These are phyloP conservation scores for Scaptomyza reducta DNA, from an alignment of 2,888 invertebrate species.

Conservation along the genomic window DNA sequence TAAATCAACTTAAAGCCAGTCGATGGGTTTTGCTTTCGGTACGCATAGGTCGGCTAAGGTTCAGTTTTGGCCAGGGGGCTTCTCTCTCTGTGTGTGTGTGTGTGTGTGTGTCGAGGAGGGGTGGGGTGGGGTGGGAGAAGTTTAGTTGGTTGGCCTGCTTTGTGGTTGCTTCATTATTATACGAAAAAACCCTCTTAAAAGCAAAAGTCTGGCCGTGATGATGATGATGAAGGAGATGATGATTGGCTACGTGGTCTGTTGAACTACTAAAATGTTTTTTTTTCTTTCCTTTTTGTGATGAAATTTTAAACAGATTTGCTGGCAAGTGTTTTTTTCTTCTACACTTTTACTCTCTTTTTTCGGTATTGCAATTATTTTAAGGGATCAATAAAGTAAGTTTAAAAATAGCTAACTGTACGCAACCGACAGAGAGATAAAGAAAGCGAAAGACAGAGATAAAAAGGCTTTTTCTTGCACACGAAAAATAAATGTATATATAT, in stretches of 20 bases:
- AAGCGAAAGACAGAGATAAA: constrained; percentile 9
- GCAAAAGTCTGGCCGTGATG: constrained; percentile 46
- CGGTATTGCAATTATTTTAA: constrained; percentile 66
- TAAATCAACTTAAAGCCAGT: constrained; percentile 70
- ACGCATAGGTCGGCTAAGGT: constrained; percentile 10
- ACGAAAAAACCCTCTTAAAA: constrained; percentile 38
- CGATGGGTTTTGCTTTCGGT: constrained; percentile 32
- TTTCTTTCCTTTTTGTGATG: constrained; percentile 34
- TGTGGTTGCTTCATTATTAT: constrained; percentile 71
- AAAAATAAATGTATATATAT: too few species aligned
- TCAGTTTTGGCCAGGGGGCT: constrained; percentile 23
- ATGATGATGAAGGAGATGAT: constrained; percentile 14
- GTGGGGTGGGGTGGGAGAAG: constrained; percentile 33
- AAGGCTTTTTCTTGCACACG: constrained; percentile 20
- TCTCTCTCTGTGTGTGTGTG: too few species aligned
- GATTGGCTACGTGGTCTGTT: constrained; percentile 30
- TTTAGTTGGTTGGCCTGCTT: constrained; percentile 33
- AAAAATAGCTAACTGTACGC: constrained; percentile 63
- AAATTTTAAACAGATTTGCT: constrained; percentile 67
- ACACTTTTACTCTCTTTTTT: constrained; percentile 5
- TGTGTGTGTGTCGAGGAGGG: constrained; percentile 11
- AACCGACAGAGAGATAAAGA: neutral
- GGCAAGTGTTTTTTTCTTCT: constrained; percentile 12
- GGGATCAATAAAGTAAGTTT: constrained; percentile 78
- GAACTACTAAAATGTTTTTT: constrained; percentile 43